Evolutionary conservation across 1,140 invertebrate species (phyloP).

Genomic region (Eurosta solidaginis): DNA sequence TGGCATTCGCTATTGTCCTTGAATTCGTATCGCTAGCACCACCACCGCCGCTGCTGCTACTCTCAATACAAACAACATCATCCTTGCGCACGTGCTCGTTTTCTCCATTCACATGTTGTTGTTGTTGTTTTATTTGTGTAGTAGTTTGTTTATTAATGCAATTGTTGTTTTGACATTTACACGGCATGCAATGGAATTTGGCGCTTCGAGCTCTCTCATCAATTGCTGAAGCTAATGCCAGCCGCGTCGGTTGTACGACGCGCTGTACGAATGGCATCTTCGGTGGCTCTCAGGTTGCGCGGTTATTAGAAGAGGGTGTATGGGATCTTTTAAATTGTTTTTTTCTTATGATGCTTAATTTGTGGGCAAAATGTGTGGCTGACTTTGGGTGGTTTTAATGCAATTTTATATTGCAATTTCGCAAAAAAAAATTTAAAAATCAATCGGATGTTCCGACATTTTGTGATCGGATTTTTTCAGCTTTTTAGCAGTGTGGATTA

Average conservation of each 20-base stretch:
- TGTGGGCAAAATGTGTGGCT: not conserved
- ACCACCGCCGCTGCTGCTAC: not conserved
- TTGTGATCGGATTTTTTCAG: not conserved
- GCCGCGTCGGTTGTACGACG: conserved; percentile 69
- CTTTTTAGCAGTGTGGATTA: not conserved
- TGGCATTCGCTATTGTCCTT: conserved; percentile 32
- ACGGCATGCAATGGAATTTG: conserved; percentile 49
- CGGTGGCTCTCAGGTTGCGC: conserved; percentile 37
- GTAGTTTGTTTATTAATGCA: conserved; percentile 44
- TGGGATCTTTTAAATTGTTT: conserved; percentile 11
- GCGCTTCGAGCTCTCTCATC: conserved; percentile 49
- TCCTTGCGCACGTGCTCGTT: conserved; percentile 19
- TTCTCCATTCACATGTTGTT: conserved; percentile 25
- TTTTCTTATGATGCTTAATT: not conserved
- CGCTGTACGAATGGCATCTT: conserved; percentile 77
- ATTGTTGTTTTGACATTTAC: conserved; percentile 57
- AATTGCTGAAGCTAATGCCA: conserved; percentile 68
- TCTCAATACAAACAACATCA: conserved; percentile 1
- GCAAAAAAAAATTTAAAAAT: not conserved
- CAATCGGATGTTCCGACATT: not conserved
- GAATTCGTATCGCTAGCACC: conserved; percentile 3
- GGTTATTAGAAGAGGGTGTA: conserved; percentile 28
- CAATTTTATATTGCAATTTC: not conserved
- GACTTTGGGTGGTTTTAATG: not conserved
- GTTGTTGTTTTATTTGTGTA: conserved; percentile 23